A percentile compares a stretch with the other conserved stretches of the same genome.
These are phyloP conservation scores for Euspilapteryx auroguttella DNA, from an alignment of 2,888 invertebrate species.

Conservation along the genomic window DNA sequence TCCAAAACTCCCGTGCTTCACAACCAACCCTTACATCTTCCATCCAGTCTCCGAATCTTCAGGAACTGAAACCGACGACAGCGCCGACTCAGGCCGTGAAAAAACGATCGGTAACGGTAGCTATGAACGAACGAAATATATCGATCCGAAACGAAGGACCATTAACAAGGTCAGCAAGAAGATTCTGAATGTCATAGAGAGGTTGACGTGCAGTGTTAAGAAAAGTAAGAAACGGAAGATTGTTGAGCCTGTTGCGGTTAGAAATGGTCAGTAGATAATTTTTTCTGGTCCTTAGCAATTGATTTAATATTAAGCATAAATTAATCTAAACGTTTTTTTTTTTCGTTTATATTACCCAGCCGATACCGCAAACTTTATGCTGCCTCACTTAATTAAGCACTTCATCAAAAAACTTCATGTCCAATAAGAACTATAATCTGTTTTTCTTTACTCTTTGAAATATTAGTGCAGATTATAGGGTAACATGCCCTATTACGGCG, in stretches of 20 bases:
- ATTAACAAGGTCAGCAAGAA: constrained; percentile 55
- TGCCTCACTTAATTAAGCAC: too few relatives aligned
- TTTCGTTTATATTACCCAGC: too few relatives aligned
- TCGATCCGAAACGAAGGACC: constrained; percentile 48
- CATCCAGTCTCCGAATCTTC: constrained; percentile 47
- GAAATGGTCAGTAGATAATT: neutral
- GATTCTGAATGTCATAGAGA: constrained; percentile 44
- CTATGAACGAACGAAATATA: constrained; percentile 30
- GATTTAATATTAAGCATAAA: too few relatives aligned
- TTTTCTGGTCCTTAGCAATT: too few relatives aligned
- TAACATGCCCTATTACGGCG: too few relatives aligned
- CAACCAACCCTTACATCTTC: constrained; percentile 40
- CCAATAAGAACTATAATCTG: too few relatives aligned
- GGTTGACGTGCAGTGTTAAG: constrained; percentile 41
- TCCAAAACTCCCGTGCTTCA: constrained; percentile 26
- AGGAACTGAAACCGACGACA: constrained; percentile 47
- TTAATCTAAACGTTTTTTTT: too few relatives aligned
- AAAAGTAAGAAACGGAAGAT: constrained; percentile 20
- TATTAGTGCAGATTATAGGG: too few relatives aligned
- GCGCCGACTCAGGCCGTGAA: constrained; percentile 35
- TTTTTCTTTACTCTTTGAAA: too few relatives aligned
- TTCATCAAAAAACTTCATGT: too few relatives aligned
- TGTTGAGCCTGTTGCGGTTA: neutral
- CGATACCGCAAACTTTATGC: too few relatives aligned
- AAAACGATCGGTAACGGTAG: constrained; percentile 35